Evolutionary conservation across 1,140 invertebrate genomes (phyloP), one percentile per base, ranked within the genome.

Genomic region (Scaptomyza graminum): DNA sequence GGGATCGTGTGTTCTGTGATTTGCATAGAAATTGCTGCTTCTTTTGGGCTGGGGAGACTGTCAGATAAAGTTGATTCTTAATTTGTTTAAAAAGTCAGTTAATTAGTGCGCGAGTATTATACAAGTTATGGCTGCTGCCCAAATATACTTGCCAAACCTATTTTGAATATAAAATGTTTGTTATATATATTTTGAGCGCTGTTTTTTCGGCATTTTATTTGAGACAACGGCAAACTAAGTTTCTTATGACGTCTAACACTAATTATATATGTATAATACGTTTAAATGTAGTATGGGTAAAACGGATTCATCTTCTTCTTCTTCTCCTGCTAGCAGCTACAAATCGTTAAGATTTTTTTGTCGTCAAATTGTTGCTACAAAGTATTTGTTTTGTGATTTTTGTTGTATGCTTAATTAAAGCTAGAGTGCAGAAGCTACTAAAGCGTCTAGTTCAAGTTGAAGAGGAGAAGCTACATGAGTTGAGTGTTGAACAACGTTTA

Each of bases 321-420:
- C 51, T 18, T 39, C 4, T 22, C 12, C 51, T 18, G 18, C 4
- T 44, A 50, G 46, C 16, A 13, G 25, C 46, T 37, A 44, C 57
- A 39, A 62, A 62, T 62, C 57, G 63, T n/a, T n/a, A n/a, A n/a
- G n/a, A n/a, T n/a, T n/a, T n/a, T n/a, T n/a, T n/a, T n/a, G n/a
- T 76, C 4, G 12, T 41, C 12, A 5, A 41, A 34, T 2, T 66
- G 43, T 66, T 61, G 39, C 67, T 55, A 11, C 9, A 0, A 8
- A 34, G 5, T 34, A 9, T 73, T 78, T 77, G 81, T 83, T 64
- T 75, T 71, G 34, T 65, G 49, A 34, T 34, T 34, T 8, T 34
- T 78, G 85, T 87, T 76, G 59, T 63, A 34, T 83, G 83, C 83
- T 88, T 83, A 79, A 63, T 75, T 76, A 67, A 44, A 25, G 62